Evolutionary conservation across 1,140 invertebrate species (phyloP), one percentile per base, ranked within the genome.

Genomic region (Rhagoletis pomonella): DNA sequence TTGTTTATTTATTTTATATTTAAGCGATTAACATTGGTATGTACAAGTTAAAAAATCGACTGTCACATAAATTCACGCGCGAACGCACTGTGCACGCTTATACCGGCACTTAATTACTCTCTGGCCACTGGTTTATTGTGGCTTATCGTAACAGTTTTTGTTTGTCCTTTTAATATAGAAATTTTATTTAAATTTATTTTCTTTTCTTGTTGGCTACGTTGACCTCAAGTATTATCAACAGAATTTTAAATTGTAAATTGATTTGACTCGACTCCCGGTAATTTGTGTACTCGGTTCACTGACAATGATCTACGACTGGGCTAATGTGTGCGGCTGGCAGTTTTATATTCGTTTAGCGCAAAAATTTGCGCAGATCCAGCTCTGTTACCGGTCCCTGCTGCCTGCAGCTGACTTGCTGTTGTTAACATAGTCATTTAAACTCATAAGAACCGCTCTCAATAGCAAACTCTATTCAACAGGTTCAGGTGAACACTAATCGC

Each of bases 281-380:
- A 42, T 14, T 73, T 81, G n/a, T 42, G 47, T 42, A 81, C 73
- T 81, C 73, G 19, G 47, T 81, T 55, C 47, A 81, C 73, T 55
- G 17, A 81, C 47, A 81, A 81, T 47, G 50, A 81, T 81, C 73
- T 7, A 81, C 47, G 17, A 81, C 73, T 81, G 73, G 47, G 73
- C 14, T 55, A 81, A 55, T 55, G 19, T 55, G 50, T 58, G 47
- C 73, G 50, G 4, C 10, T 14, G 73, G n/a, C 55, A n/a, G 73
- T 81, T 55, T 81, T 81, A 55, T 81, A 81, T 81, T 81, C 47
- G 73, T 55, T 81, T 81, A 81, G 73, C 47, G 73, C n/a, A 81
- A 55, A 47, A 81, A 81, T 81, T 81, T 19, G 73, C 73, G 47
- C 17, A 81, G 73, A 81, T 81, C 69, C 47, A 81, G 73, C 47